Conservation (phyloP, 2,888 invertebrate genomes). For the Clivina fossor region DNA sequence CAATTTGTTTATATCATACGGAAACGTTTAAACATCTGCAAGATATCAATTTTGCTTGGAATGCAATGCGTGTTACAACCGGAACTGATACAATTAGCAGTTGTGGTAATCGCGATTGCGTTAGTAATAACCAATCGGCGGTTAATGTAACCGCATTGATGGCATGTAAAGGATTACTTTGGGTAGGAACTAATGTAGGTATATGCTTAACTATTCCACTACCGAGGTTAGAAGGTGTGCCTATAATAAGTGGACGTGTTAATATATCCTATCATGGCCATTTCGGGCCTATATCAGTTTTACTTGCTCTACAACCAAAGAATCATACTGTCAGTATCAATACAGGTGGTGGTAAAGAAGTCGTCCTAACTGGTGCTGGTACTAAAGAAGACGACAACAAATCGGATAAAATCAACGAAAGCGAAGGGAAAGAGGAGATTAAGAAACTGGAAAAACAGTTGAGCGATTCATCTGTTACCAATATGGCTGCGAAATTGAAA, state of each 20-base stretch:
- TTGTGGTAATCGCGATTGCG: slow-evolving; percentile 50
- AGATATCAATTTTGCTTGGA: slow-evolving; percentile 92
- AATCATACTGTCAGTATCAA: slow-evolving; percentile 51
- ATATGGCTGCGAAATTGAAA: slow-evolving; percentile 59
- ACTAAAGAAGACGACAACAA: slow-evolving; percentile 46
- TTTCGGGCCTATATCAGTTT: slow-evolving; percentile 87
- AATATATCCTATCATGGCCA: slow-evolving; percentile 93
- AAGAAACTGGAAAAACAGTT: slow-evolving; percentile 67
- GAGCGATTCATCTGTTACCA: slow-evolving; percentile 60
- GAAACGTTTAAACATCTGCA: slow-evolving; percentile 92
- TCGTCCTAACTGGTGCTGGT: too few species aligned
- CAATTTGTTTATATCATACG: slow-evolving; percentile 89
- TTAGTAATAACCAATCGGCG: slow-evolving; percentile 62
- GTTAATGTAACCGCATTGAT: slow-evolving; percentile 82
- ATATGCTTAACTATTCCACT: slow-evolving; percentile 85
- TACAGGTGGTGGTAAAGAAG: too few species aligned
- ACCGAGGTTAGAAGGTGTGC: slow-evolving; percentile 86
- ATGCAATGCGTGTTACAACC: slow-evolving; percentile 74
- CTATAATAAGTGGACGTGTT: slow-evolving; percentile 87
- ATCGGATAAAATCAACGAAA: slow-evolving; percentile 42
- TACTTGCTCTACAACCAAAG: slow-evolving; percentile 74
- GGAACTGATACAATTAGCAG: slow-evolving; percentile 53
- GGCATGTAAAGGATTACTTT: slow-evolving; percentile 87
- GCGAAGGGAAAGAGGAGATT: slow-evolving; percentile 43
- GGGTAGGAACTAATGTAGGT: slow-evolving; percentile 95